Evolutionary conservation across 2,797 vertebrate genomes (phyloP).

Genomic region (Alfaro cultratus): DNA sequence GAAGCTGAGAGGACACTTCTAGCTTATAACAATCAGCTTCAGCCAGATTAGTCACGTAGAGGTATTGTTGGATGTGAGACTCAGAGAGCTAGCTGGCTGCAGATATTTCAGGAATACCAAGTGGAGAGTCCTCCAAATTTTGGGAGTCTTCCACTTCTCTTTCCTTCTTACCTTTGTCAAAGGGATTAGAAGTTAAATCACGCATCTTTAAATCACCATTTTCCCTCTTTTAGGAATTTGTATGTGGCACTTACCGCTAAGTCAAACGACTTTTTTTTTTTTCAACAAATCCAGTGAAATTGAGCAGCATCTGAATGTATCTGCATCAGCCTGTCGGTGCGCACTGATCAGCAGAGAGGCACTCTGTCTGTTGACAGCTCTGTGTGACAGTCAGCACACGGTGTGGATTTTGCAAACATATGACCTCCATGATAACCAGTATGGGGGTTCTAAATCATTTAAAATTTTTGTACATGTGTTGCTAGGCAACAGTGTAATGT

Average conservation of each 20-base stretch:
- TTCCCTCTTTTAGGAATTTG: conserved; percentile 28
- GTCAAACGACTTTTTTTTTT: background rate
- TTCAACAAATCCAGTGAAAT: conserved; percentile 30
- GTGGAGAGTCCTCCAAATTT: conserved; percentile 57
- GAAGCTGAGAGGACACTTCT: conserved; percentile 60
- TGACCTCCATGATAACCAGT: conserved; percentile 79
- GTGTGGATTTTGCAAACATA: conserved; percentile 76
- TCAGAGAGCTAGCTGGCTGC: conserved; percentile 49
- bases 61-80: conserved; percentile 54
- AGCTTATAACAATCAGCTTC: conserved; percentile 37
- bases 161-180: conserved; percentile 13
- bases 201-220: conserved; percentile 20
- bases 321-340: conserved; percentile 21
- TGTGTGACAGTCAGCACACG: conserved; percentile 61
- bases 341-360: conserved; percentile 32
- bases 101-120: conserved; percentile 53
- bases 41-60: conserved; percentile 56
- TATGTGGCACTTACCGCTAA: conserved; percentile 32
- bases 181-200: conserved; percentile 64
- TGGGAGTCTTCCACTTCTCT: conserved; percentile 42
- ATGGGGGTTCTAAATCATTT: conserved; percentile 80
- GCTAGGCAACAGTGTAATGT: conserved; percentile 85
- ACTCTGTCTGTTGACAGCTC: conserved; percentile 42
- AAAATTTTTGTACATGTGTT: conserved; percentile 83
- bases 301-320: background rate